These are phyloP conservation scores for Aurelia coerulea DNA, from an alignment of 30 jellyfish, hydroid and myxozoan genomes.

Conservation along the genomic window DNA sequence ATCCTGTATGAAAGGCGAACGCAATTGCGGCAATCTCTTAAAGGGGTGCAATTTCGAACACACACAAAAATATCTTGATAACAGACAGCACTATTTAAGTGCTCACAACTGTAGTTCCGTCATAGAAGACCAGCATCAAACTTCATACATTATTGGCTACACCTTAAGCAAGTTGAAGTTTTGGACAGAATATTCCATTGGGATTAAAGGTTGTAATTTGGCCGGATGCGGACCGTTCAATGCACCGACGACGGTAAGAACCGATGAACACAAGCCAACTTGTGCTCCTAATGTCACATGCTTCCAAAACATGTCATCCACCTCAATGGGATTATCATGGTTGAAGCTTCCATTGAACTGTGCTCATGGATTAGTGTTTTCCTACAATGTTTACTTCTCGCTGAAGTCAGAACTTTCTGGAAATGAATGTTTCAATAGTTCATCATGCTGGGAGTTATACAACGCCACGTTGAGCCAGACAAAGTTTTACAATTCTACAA, in stretches of 20 bases:
- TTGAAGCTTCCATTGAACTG: conserved; percentile 20
- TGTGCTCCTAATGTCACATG: conserved; percentile 41
- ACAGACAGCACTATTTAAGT: too few relatives aligned
- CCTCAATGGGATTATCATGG: conserved; percentile 39
- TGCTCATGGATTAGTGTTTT: conserved; percentile 46
- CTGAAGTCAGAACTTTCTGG: not conserved
- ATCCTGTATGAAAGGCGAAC: too few relatives aligned
- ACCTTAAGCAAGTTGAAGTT: conserved; percentile 1
- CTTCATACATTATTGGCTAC: conserved; percentile 16
- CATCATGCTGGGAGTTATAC: conserved; percentile 25
- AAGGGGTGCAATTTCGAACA: too few relatives aligned
- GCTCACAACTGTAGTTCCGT: conserved; percentile 17
- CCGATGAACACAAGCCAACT: conserved; percentile 66
- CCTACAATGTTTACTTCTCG: conserved; percentile 30
- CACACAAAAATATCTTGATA: too few relatives aligned
- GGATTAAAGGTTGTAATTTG: conserved; percentile 55
- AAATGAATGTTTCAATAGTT: conserved; percentile 28
- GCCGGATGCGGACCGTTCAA: conserved; percentile 70
- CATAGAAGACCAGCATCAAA: not conserved
- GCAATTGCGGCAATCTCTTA: too few relatives aligned
- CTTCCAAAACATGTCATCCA: conserved; percentile 29
- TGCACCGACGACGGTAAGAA: conserved; percentile 4
- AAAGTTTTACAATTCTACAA: not conserved
- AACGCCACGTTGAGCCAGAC: conserved; percentile 6
- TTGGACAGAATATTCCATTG: conserved; percentile 54